Percentiles rank a stretch among this genome's conserved stretches.
Conservation (phyloP, 2,797 vertebrate species). For the Cercopithecus hamlyni region DNA sequence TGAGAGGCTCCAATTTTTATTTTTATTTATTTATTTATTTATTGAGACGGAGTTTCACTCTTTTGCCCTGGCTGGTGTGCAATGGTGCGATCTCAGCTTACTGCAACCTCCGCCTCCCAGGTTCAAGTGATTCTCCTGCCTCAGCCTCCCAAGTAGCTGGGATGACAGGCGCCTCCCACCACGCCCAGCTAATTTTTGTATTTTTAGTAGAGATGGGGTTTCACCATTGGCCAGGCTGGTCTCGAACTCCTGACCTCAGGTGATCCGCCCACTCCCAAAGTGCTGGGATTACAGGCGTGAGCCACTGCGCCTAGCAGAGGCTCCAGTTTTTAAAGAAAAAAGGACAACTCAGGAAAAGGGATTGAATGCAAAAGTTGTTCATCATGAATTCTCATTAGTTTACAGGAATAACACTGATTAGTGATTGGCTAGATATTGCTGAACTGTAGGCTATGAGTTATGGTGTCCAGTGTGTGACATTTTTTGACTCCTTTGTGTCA, state of each 20-base stretch:
- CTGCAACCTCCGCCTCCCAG: neutral
- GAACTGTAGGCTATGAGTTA: neutral
- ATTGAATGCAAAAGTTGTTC: neutral
- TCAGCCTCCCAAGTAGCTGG: neutral
- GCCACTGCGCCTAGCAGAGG: fast-evolving
- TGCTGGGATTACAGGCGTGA: too few species aligned
- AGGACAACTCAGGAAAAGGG: neutral
- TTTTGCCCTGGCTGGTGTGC: neutral
- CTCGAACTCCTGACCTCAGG: too few species aligned
- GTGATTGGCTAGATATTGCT: neutral
- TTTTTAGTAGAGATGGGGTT: too few species aligned
- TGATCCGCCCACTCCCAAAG: too few species aligned
- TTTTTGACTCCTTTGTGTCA: neutral
- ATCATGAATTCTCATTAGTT: neutral
- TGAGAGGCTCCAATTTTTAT: neutral
- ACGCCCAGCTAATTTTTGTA: too few species aligned
- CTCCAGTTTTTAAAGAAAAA: neutral
- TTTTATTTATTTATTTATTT: neutral
- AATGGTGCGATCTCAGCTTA: neutral
- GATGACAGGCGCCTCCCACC: neutral
- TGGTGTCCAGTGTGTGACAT: neutral
- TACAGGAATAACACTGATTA: neutral
- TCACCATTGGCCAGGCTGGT: too few species aligned
- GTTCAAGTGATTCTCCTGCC: neutral
- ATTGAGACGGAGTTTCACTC: neutral